phyloP scores from a whole-genome alignment of 2,888 invertebrate species.

The Synanthedon formicaeformis region DNA sequence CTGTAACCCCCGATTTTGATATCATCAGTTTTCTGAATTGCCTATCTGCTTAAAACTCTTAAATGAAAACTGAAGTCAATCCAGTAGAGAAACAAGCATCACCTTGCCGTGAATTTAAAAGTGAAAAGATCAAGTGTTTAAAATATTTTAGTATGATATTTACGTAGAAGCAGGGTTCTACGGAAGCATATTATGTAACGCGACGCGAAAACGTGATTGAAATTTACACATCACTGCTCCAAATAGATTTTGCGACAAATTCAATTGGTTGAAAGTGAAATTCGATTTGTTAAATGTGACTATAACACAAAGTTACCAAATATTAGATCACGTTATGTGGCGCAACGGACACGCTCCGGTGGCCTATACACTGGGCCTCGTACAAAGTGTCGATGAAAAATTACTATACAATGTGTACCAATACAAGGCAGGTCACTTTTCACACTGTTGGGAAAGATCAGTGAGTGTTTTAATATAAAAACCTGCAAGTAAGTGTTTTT shows the following conservation, averaged over 20 bases:
- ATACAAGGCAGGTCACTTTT: constrained; percentile 17
- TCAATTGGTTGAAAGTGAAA: constrained; percentile 13
- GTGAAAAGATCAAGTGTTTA: too few relatives aligned
- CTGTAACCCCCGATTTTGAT: too few relatives aligned
- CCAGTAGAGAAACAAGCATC: too few relatives aligned
- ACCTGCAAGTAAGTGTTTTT: neutral
- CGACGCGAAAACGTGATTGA: constrained; percentile 18
- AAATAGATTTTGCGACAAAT: constrained; percentile 18
- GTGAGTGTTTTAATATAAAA: constrained; percentile 1
- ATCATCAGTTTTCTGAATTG: too few relatives aligned
- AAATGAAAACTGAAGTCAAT: too few relatives aligned
- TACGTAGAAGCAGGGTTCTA: constrained; percentile 4
- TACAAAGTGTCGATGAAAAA: constrained; percentile 6
- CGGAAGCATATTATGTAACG: constrained; percentile 6
- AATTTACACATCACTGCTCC: constrained; percentile 26
- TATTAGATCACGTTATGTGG: constrained; percentile 30
- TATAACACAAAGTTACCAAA: constrained; percentile 13
- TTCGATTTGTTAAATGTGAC: constrained; percentile 1
- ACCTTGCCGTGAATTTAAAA: too few relatives aligned
- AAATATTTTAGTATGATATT: too few relatives aligned
- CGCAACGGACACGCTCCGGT: constrained; percentile 22
- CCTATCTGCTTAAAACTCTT: too few relatives aligned
- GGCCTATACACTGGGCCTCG: constrained; percentile 12
- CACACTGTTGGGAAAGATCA: constrained; percentile 16
- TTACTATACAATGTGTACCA: constrained; percentile 1